phyloP scores from a whole-genome alignment of 2,113 vertebrate species.

The Alosa alosa region DNA sequence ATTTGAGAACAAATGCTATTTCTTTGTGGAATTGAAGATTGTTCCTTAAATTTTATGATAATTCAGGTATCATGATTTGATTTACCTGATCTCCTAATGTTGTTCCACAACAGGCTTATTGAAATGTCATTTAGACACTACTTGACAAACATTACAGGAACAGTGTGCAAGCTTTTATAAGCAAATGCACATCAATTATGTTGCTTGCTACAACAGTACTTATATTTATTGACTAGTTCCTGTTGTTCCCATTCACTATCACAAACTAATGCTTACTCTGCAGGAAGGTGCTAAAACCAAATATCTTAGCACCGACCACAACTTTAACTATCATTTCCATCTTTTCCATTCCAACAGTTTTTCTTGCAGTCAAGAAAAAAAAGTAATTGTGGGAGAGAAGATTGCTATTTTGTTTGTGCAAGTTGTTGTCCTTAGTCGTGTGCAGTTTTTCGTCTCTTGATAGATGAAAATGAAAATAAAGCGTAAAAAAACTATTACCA shows the following conservation, averaged over 20 bases:
- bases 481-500: conserved; percentile 38
- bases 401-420: conserved; percentile 63
- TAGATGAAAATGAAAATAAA: conserved; percentile 51
- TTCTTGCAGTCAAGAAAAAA: not conserved
- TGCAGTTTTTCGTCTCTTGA: conserved; percentile 46
- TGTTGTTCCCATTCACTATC: not conserved
- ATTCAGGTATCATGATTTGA: not conserved
- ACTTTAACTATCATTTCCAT: conserved; percentile 5
- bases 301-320: not conserved
- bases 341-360: not conserved
- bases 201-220: not conserved
- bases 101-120: not conserved
- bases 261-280: not conserved
- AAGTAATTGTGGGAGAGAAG: conserved; percentile 29
- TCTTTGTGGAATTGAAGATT: not conserved
- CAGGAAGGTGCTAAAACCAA: not conserved
- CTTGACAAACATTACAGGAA: not conserved
- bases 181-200: not conserved
- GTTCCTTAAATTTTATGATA: not conserved
- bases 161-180: not conserved
- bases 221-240: not conserved
- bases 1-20: not conserved
- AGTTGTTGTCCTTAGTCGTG: conserved; percentile 64
- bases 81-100: not conserved
- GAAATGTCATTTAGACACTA: not conserved